Base-by-base conservation (phyloP, 2,888 invertebrate genomes). In the Dexiosoma caninum region DNA sequence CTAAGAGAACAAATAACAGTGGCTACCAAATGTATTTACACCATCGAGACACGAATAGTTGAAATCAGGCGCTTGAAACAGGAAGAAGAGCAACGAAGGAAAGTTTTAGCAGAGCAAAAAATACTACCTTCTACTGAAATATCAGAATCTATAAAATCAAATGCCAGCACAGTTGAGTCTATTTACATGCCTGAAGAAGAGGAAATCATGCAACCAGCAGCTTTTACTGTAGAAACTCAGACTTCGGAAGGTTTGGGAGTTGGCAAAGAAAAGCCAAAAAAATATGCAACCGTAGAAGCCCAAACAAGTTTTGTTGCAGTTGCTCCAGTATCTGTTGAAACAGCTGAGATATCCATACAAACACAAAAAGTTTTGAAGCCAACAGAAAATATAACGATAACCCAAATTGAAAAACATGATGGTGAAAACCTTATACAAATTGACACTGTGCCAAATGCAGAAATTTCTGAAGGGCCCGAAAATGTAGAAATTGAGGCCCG, bases 371-470 rank as follows among this genome's bases (percentile, higher is more conserved):
- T 92, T 32, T 85, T 87, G 23, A 88, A 89, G 64, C 92, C 92
- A 42, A 91, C 91, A 30, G 94, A 94, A 89, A 93, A 92, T 77
- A 94, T 95, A 83, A 92, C 92, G 86, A 93, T 95, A 0, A 92
- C 92, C 8, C 94, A 94, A 87, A 93, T 91, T 12, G 88, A 92
- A 74, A 92, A 92, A 53, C 67, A 93, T 92, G 79, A 64, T 78
- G 93, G 93, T 2, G 92, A 93, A 84, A 94, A 95, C 89, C 94
- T 93, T 0, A 94, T 95, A 83, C 93, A 94, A 90, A 94, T 95
- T 78, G 93, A 93, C 12, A 94, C 94, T 70, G 92, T 92, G 83
- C 92, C 93, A 4, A 90, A 93, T 67, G 86, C 91, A 30, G 90
- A 92, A 84, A 87, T 91, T 12, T 91, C 92, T 23, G 92, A 93